phyloP scores from a whole-genome alignment of 2,797 vertebrate species.

The Thalassophryne amazonica region DNA sequence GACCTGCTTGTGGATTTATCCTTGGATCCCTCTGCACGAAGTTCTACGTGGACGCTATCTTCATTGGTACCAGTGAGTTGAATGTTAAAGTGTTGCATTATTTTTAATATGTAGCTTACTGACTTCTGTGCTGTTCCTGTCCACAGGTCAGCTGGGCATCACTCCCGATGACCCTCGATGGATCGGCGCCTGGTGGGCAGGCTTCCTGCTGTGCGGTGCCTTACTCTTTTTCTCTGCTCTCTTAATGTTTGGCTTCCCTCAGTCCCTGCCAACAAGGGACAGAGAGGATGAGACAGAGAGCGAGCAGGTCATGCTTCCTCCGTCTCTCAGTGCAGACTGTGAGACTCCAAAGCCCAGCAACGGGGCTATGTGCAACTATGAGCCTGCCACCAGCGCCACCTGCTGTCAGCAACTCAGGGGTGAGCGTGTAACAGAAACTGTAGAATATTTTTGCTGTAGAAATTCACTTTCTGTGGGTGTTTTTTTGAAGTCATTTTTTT shows the following conservation, averaged over 20 bases:
- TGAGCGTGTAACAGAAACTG: constrained; percentile 52
- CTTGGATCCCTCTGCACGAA: constrained; percentile 98
- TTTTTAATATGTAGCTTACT: not conserved
- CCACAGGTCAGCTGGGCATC: constrained; percentile 86
- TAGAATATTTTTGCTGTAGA: not conserved
- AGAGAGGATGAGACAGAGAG: constrained; percentile 79
- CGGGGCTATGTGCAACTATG: constrained; percentile 77
- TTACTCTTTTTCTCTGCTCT: constrained; percentile 96
- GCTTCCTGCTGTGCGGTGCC: constrained; percentile 97
- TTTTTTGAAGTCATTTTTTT: not conserved
- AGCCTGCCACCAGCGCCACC: constrained; percentile 79
- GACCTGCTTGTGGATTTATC: constrained; percentile 97
- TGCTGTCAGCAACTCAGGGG: constrained; percentile 97
- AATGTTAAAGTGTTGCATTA: not conserved
- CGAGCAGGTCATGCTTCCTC: constrained; percentile 92
- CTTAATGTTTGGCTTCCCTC: constrained; percentile 97
- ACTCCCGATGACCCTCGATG: constrained; percentile 95
- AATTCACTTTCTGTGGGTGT: not conserved
- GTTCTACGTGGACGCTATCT: constrained; percentile 95
- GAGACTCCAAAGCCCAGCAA: constrained; percentile 90
- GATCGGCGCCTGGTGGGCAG: constrained; percentile 99
- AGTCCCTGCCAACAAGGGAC: constrained; percentile 81
- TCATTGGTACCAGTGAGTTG: constrained; percentile 94
- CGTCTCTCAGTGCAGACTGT: constrained; percentile 71
- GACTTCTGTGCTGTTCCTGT: not conserved